These are phyloP conservation scores for Betta splendens DNA, from an alignment of 2,797 vertebrate species.

Conservation along the genomic window DNA sequence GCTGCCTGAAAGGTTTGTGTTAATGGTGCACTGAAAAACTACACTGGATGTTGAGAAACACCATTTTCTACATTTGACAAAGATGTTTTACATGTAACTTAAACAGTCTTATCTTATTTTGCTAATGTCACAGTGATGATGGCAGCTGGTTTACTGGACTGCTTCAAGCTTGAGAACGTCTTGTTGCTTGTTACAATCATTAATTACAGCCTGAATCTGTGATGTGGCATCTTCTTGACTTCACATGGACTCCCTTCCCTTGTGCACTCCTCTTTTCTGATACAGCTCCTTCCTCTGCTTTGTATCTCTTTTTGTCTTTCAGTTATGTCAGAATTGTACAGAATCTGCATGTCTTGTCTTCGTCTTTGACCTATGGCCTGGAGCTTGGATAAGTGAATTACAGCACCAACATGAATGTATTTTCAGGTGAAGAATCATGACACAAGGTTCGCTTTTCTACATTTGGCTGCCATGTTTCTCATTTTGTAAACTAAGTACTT, in stretches of 20 bases:
- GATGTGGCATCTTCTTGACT: too few species aligned
- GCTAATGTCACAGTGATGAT: too few species aligned
- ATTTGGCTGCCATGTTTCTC: slow-evolving; percentile 26
- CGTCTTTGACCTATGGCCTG: slow-evolving; percentile 7
- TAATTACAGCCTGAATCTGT: too few species aligned
- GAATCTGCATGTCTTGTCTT: background rate
- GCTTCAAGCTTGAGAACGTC: too few species aligned
- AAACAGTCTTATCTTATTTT: too few species aligned
- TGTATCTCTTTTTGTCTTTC: slow-evolving; percentile 32
- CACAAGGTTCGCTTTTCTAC: slow-evolving; percentile 13
- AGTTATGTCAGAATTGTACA: background rate
- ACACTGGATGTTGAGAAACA: slow-evolving; percentile 50
- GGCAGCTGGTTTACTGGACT: too few species aligned
- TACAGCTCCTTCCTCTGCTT: slow-evolving; percentile 14
- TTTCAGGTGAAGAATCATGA: slow-evolving; percentile 19
- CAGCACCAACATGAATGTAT: too few species aligned
- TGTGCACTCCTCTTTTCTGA: slow-evolving; percentile 21
- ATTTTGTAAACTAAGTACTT: slow-evolving; percentile 29
- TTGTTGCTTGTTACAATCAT: too few species aligned
- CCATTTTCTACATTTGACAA: slow-evolving; percentile 60
- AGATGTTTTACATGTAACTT: slow-evolving; percentile 16
- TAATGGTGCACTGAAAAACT: slow-evolving; percentile 54
- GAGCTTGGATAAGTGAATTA: slow-evolving; percentile 30
- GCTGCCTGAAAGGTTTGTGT: slow-evolving; percentile 65
- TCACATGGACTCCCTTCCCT: slow-evolving; percentile 6